These are phyloP conservation scores for Scomber japonicus DNA, from an alignment of 2,113 vertebrate species.

Conservation along the genomic window DNA sequence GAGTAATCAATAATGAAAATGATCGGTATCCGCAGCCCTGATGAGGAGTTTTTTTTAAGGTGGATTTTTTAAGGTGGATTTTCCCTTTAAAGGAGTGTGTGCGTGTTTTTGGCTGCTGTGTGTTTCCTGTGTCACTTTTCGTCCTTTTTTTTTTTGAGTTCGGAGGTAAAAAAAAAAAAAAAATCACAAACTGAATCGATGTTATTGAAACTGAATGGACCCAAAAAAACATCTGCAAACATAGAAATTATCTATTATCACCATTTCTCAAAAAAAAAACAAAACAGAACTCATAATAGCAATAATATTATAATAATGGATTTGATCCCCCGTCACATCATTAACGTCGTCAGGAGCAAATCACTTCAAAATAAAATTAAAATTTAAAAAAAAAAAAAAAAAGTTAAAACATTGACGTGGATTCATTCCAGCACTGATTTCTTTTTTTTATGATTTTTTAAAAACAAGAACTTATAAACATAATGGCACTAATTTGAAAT, in stretches of 20 bases:
- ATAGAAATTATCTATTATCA: neutral
- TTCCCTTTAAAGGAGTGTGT: slow-evolving; percentile 8
- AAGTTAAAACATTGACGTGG: neutral
- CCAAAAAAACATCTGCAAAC: slow-evolving; percentile 55
- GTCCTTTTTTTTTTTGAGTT: neutral
- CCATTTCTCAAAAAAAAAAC: neutral
- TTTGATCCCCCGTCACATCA: slow-evolving; percentile 8
- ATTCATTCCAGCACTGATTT: slow-evolving; percentile 33
- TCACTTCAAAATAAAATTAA: slow-evolving; percentile 17
- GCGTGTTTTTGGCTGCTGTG: no score
- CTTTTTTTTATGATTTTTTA: slow-evolving; percentile 8
- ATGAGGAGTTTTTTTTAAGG: slow-evolving; percentile 7
- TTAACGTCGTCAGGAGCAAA: slow-evolving; percentile 30
- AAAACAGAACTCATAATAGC: slow-evolving; percentile 2
- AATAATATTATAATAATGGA: slow-evolving; percentile 9
- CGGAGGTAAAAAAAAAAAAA: neutral
- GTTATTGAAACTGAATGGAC: slow-evolving; percentile 53
- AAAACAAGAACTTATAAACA: slow-evolving; percentile 49
- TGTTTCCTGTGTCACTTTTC: no score
- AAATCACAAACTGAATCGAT: slow-evolving; percentile 6
- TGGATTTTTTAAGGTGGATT: slow-evolving; percentile 56
- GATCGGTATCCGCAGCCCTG: no score
- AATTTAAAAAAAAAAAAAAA: slow-evolving; percentile 23
- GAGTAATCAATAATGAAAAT: no score
- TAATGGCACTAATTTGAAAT: slow-evolving; percentile 64